These are phyloP conservation scores for Cardiocondyla obscurior DNA, from an alignment of 1,140 invertebrate genomes.

Conservation along the genomic window DNA sequence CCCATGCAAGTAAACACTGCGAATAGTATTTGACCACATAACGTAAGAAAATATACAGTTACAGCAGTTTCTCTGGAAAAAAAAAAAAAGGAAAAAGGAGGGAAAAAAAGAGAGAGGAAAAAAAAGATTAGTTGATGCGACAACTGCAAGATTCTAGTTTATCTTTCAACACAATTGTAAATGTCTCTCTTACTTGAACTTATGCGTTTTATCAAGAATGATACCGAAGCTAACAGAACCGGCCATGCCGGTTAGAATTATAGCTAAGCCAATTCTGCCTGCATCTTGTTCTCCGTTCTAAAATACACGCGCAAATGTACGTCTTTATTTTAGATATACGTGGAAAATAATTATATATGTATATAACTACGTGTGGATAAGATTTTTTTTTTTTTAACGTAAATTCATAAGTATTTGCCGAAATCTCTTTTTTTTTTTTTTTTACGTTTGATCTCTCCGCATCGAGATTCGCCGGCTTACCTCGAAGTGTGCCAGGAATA, in stretches of 20 bases:
- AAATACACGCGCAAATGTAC: slow-evolving; percentile 44
- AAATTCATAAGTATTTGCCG: neutral
- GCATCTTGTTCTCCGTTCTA: slow-evolving; percentile 85
- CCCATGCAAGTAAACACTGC: slow-evolving; percentile 22
- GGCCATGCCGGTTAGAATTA: slow-evolving; percentile 88
- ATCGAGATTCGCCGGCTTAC: slow-evolving; percentile 79
- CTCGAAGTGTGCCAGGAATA: slow-evolving; percentile 86
- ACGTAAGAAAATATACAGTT: slow-evolving; percentile 44
- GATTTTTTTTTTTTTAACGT: no score
- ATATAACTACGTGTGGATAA: no score
- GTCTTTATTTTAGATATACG: neutral
- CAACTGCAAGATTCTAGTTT: neutral
- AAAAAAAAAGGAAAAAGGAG: no score
- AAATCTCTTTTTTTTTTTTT: neutral
- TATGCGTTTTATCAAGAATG: slow-evolving; percentile 87
- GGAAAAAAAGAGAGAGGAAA: no score
- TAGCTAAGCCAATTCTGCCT: slow-evolving; percentile 88
- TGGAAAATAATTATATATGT: neutral
- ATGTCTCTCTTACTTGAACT: slow-evolving; percentile 83
- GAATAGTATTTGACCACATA: slow-evolving; percentile 52
- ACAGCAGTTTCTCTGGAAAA: slow-evolving; percentile 55
- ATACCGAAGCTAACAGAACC: slow-evolving; percentile 89
- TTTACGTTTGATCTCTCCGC: neutral
- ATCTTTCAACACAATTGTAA: neutral
- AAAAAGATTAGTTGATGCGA: no score